These are phyloP conservation scores for Zalophus californianus DNA, from an alignment of 2,797 vertebrate genomes.

Conservation along the genomic window DNA sequence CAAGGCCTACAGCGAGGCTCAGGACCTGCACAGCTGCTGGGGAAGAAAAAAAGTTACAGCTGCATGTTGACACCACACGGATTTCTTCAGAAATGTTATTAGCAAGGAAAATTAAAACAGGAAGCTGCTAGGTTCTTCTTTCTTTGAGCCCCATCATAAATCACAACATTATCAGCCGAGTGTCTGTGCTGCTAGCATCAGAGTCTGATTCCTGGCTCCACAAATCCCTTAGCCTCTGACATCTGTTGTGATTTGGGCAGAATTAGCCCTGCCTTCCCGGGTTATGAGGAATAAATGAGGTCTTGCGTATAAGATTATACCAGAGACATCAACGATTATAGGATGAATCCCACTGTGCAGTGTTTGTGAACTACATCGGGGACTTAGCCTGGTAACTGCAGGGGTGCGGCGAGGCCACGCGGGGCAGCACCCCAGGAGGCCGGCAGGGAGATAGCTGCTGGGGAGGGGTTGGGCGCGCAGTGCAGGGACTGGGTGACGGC, in stretches of 20 bases:
- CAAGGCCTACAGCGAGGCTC: not conserved
- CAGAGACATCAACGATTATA: not conserved
- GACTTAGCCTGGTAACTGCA: not conserved
- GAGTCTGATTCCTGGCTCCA: not conserved
- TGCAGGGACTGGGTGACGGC: not conserved
- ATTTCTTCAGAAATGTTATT: constrained; percentile 36
- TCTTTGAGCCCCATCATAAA: constrained; percentile 33
- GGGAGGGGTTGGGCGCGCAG: not conserved
- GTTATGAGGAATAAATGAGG: not conserved
- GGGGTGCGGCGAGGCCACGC: not conserved
- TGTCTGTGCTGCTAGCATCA: not conserved
- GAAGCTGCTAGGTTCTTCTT: constrained; percentile 28
- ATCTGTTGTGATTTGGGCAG: not conserved
- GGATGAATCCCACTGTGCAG: not conserved
- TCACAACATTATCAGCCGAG: not conserved
- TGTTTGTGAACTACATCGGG: not conserved
- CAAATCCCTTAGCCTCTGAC: not conserved
- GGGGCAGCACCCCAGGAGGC: not conserved
- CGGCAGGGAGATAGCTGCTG: not conserved
- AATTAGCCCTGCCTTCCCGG: not conserved
- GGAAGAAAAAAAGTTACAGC: not conserved
- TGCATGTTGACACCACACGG: not conserved
- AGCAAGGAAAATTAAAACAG: constrained; percentile 15
- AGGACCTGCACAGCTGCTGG: not conserved
- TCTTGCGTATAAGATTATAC: not conserved